Base-by-base conservation (phyloP, 2,113 vertebrate genomes). In the Aphyosemion australe region DNA sequence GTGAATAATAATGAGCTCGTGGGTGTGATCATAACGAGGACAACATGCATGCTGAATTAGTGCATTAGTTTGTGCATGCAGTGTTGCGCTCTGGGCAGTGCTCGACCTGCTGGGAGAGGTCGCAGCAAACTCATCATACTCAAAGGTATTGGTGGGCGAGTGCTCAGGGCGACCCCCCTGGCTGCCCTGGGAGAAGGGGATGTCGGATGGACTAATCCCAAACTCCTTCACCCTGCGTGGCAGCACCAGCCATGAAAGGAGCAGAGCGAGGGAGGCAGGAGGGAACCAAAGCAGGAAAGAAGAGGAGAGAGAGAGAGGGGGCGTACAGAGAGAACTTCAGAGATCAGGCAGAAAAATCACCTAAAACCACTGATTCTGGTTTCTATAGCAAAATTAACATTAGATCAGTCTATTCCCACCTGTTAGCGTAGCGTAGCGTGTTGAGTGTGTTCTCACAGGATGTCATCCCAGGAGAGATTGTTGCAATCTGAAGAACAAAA, bases 201-300 rank as follows among this genome's bases (percentile, higher is more conserved):
- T 99, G 93, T 98, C 96, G 82, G 96, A 98, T 72, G 97, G 97
- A 95, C 96, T 98, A 94, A 99, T 99, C 94, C 97, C 97, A 96
- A 99, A 99, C 93, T 99, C 97, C 94, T 99, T 99, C 93, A 99
- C 97, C 95, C 97, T 99, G 94, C 69, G 89, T 92, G 93, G 90
- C 86, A 90, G 90, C 76, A 72, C 31, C 65, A 31, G 48, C 51
- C 74, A 93, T 85, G 93, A 87, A 74, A 79, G 74, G 78, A 78
- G 78, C 77, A 60, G 78, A 75, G 34, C 71, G 56, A 7, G 2
- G 69, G 67, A 69, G 61, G 70, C 64, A 61, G 70, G 66, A 65
- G 47, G 72, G 72, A 78, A 80, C 77, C 20, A 69, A 60, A 79
- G 84, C 62, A 66, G 78, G 84, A 61, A 21, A 52, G 72, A 61